These are phyloP conservation scores for Antechinus stuartii DNA, from an alignment of 2,113 vertebrate species.

Conservation along the genomic window DNA sequence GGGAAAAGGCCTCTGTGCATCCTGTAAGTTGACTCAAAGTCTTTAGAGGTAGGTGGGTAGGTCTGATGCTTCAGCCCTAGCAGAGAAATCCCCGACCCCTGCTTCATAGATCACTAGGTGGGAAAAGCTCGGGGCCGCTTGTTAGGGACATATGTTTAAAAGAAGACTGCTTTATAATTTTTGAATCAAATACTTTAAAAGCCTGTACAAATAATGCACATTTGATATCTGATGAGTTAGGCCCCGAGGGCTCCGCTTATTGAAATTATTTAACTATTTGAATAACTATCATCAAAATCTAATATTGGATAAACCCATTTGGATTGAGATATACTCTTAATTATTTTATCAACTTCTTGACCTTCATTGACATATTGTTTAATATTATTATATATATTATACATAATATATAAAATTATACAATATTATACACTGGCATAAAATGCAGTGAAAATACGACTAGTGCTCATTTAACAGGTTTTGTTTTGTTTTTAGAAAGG, in stretches of 20 bases:
- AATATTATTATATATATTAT: not conserved
- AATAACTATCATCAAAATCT: constrained; percentile 61
- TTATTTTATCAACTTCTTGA: constrained; percentile 56
- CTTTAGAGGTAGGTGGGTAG: constrained; percentile 48
- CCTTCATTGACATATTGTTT: constrained; percentile 60
- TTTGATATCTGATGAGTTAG: constrained; percentile 47
- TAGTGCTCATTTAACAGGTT: constrained; percentile 2
- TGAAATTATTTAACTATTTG: constrained; percentile 67
- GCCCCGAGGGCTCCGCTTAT: constrained; percentile 54
- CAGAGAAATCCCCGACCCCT: constrained; percentile 58
- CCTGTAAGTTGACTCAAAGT: constrained; percentile 52
- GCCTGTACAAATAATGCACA: constrained; percentile 57
- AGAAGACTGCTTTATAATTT: constrained; percentile 62
- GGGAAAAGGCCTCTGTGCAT: constrained; percentile 49
- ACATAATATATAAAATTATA: too few species aligned
- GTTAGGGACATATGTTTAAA: constrained; percentile 41
- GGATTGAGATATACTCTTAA: constrained; percentile 51
- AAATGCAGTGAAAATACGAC: constrained; percentile 53
- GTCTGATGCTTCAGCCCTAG: constrained; percentile 58
- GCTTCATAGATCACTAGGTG: constrained; percentile 54
- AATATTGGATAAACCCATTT: constrained; percentile 12
- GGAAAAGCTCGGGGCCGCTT: constrained; percentile 52
- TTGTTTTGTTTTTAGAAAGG: not conserved
- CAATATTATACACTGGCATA: not conserved
- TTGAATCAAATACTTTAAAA: constrained; percentile 65